Percentiles rank a stretch among this genome's conserved stretches.
These are phyloP conservation scores for Cyprinodon diabolis DNA, from an alignment of 2,797 vertebrate species.

Conservation along the genomic window DNA sequence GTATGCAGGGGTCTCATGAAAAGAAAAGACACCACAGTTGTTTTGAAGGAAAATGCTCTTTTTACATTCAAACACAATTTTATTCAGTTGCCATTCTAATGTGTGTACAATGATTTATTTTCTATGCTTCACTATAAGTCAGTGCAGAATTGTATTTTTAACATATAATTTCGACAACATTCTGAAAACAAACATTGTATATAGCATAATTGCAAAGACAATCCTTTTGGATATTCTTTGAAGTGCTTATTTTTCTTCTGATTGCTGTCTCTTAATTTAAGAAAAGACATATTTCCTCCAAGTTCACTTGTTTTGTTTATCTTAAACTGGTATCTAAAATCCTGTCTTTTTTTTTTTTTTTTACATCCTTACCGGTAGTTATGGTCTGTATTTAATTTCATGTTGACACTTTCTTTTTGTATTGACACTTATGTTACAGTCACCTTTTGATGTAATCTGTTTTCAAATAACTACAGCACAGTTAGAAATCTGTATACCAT, in stretches of 20 bases:
- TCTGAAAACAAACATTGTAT: constrained; percentile 60
- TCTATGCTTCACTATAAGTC: constrained; percentile 67
- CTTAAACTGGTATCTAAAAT: constrained; percentile 39
- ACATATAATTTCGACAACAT: constrained; percentile 58
- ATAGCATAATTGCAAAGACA: constrained; percentile 68
- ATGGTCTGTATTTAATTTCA: constrained; percentile 47
- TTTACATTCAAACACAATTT: constrained; percentile 58
- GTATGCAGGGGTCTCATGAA: constrained; percentile 66
- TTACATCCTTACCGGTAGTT: constrained; percentile 37
- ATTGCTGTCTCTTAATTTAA: constrained; percentile 44
- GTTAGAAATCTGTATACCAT: constrained; percentile 56
- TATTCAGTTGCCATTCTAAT: constrained; percentile 44
- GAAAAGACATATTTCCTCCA: constrained; percentile 32
- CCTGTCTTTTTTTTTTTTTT: constrained; percentile 28
- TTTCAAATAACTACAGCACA: constrained; percentile 56
- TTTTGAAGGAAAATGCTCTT: constrained; percentile 70
- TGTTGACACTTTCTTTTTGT: constrained; percentile 46
- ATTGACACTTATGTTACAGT: constrained; percentile 32
- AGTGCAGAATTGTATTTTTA: constrained; percentile 64
- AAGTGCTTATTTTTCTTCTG: constrained; percentile 51
- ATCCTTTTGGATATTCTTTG: constrained; percentile 68
- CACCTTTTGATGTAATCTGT: constrained; percentile 51
- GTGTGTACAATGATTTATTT: constrained; percentile 65
- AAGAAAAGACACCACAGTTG: constrained; percentile 56
- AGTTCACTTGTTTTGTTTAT: constrained; percentile 38